Base-by-base conservation (phyloP, 2,888 invertebrate genomes). In the Onchidella celtica region DNA sequence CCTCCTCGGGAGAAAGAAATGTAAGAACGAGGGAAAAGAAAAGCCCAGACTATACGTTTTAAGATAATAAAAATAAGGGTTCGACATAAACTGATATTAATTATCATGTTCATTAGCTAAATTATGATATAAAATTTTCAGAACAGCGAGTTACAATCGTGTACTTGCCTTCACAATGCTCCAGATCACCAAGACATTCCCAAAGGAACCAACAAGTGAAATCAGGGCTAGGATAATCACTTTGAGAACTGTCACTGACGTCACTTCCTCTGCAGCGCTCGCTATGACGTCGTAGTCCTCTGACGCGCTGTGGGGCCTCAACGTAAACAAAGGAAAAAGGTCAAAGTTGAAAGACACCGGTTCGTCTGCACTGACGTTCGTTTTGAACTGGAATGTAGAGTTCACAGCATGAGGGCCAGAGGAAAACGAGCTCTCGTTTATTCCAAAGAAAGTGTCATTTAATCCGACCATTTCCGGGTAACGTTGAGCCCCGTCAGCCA, bases 131-230 rank as follows among this genome's bases (percentile, higher is more conserved):
- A n/a, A n/a, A n/a, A n/a, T n/a, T n/a, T n/a, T n/a, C n/a, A n/a
- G n/a, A n/a, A n/a, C n/a, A n/a, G n/a, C n/a, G n/a, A n/a, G n/a
- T n/a, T n/a, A n/a, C n/a, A n/a, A n/a, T n/a, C n/a, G n/a, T n/a
- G n/a, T n/a, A n/a, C n/a, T 78, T 78, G 75, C 81, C 75, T 81
- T 70, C n/a, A 86, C 82, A 38, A 86, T 84, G 32, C 80, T 84
- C 80, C 83, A 83, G 34, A 85, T 82, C 65, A 85, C 83, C 77
- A 85, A 34, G 11, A 83, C 82, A 74, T 86, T 85, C n/a, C 83
- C 85, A 4, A 82, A 24, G n/a, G 81, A 78, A 21, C 84, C 86
- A 21, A 70, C 66, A 36, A 85, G 27, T 6, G 85, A 84, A 32
- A 86, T 83, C 0, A 86, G 55, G 3, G 82, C 78, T 55, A 86